Percentiles rank a stretch among this genome's conserved stretches.
These are phyloP conservation scores for Elachura formosa DNA, from an alignment of 2,113 vertebrate genomes.

Conservation along the genomic window DNA sequence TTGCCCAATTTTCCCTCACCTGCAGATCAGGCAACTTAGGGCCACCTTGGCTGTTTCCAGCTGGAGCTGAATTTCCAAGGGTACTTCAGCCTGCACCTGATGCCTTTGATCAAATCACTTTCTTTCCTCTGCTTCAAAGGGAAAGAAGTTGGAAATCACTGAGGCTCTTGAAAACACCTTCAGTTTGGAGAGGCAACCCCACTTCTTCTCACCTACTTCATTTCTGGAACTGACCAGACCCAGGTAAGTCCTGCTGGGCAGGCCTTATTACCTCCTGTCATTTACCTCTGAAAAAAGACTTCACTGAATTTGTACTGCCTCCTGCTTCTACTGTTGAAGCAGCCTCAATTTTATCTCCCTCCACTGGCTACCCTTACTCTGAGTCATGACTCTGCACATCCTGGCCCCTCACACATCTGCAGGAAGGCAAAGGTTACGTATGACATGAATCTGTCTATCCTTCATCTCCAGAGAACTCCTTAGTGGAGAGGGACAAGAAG, in stretches of 20 bases:
- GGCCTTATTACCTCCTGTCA: neutral
- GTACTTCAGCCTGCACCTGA: neutral
- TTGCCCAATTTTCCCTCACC: neutral
- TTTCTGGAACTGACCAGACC: neutral
- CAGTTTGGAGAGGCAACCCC: neutral
- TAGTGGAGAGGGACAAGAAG: neutral
- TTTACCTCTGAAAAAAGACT: neutral
- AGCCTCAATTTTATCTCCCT: neutral
- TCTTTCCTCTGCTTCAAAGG: neutral
- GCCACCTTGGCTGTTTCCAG: neutral
- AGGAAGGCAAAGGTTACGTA: neutral
- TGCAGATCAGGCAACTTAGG: neutral
- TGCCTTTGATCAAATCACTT: neutral
- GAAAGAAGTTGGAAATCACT: neutral
- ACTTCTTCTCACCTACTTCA: neutral
- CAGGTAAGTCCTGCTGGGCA: neutral
- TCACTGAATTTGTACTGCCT: neutral
- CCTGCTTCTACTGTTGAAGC: neutral
- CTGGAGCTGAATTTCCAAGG: neutral
- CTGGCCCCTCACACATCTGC: neutral
- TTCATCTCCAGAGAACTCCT: neutral
- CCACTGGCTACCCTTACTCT: accelerated
- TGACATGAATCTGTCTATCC: neutral
- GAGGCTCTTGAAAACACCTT: neutral
- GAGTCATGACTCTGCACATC: neutral